Conservation (phyloP, 2,797 vertebrate species). For the Fistularia tabacaria region DNA sequence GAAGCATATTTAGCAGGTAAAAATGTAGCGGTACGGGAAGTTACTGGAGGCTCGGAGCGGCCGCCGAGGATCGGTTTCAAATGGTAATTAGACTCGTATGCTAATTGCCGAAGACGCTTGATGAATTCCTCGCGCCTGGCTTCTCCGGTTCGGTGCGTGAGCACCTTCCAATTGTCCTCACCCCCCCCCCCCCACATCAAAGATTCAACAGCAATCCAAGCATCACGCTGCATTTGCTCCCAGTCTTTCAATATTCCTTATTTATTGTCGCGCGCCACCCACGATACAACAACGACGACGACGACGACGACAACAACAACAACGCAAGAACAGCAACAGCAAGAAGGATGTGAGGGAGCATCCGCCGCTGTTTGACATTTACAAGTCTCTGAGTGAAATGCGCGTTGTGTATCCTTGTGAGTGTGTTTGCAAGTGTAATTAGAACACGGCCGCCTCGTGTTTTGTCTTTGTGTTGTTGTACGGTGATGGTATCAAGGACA, state of each 20-base stretch:
- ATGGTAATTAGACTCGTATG: slow-evolving; percentile 73
- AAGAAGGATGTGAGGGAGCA: slow-evolving; percentile 42
- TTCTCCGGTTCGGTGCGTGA: slow-evolving; percentile 14
- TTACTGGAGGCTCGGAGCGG: slow-evolving; percentile 47
- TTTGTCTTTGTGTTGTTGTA: slow-evolving; percentile 72
- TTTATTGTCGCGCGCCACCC: slow-evolving; percentile 9
- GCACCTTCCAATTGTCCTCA: slow-evolving; percentile 54
- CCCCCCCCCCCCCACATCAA: slow-evolving; percentile 63
- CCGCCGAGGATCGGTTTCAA: slow-evolving; percentile 64
- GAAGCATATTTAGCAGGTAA: slow-evolving; percentile 49
- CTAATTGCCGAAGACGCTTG: slow-evolving; percentile 67
- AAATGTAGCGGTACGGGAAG: slow-evolving; percentile 56
- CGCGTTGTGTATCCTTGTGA: slow-evolving; percentile 48
- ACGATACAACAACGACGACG: slow-evolving; percentile 11
- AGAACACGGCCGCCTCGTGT: slow-evolving; percentile 71
- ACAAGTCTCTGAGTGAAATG: slow-evolving; percentile 64
- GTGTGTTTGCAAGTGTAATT: slow-evolving; percentile 67
- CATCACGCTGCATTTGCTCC: slow-evolving; percentile 47
- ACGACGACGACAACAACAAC: slow-evolving; percentile 17
- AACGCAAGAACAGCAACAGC: slow-evolving; percentile 44
- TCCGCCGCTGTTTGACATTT: slow-evolving; percentile 70
- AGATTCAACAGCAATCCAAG: slow-evolving; percentile 23
- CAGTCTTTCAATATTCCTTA: slow-evolving; percentile 21
- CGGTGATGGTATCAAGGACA: slow-evolving; percentile 76
- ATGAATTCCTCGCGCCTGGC: slow-evolving; percentile 57